These are phyloP conservation scores for Scaptomyza tumidula DNA, from an alignment of 2,888 invertebrate genomes.

Conservation along the genomic window DNA sequence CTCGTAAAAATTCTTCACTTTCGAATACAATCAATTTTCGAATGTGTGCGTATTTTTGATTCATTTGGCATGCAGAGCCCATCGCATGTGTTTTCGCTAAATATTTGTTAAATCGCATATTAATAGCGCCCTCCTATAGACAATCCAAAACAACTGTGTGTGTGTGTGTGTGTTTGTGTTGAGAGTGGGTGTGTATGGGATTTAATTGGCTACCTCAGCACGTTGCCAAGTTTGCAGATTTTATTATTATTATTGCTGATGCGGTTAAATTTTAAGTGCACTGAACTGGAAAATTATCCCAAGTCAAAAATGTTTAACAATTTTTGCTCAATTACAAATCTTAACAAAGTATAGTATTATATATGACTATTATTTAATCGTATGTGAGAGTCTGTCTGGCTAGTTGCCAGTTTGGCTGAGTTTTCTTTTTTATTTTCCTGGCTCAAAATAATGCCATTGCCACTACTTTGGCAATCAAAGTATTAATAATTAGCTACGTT, in stretches of 20 bases:
- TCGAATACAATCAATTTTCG: constrained; percentile 68
- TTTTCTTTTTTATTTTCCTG: constrained; percentile 37
- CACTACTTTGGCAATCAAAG: constrained; percentile 56
- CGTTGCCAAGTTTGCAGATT: constrained; percentile 4
- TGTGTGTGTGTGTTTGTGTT: constrained; percentile 8
- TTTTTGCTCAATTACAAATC: too few species aligned
- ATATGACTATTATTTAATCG: not conserved
- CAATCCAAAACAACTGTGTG: constrained; percentile 39
- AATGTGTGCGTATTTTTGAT: constrained; percentile 40
- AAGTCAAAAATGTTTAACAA: not conserved
- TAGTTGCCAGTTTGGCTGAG: constrained; percentile 21
- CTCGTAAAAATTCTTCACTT: constrained; percentile 78
- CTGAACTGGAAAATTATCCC: constrained; percentile 37
- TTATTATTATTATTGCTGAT: too few species aligned
- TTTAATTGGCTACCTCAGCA: constrained; percentile 31
- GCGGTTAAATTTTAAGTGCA: constrained; percentile 13
- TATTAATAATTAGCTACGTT: constrained; percentile 77
- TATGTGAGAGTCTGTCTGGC: constrained; percentile 4
- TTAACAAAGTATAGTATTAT: not conserved
- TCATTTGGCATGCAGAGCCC: constrained; percentile 72
- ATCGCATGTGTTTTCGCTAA: constrained; percentile 78
- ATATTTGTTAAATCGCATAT: constrained; percentile 83
- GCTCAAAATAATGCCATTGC: constrained; percentile 15
- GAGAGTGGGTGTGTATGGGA: constrained; percentile 4
- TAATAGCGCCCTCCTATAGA: constrained; percentile 79